These are phyloP conservation scores for Babylonia areolata DNA, from an alignment of 1,140 invertebrate genomes.

Conservation along the genomic window DNA sequence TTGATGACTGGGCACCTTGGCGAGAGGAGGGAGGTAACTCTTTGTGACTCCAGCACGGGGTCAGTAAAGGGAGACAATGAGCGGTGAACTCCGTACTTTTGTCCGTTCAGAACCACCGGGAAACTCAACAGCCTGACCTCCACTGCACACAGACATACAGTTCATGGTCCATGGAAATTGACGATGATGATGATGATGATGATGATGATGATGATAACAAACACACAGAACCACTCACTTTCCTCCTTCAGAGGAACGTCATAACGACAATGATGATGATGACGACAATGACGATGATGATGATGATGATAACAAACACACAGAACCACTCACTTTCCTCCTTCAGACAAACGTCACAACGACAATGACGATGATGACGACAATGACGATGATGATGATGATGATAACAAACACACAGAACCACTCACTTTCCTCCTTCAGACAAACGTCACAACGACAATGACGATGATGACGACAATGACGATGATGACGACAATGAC, in stretches of 20 bases:
- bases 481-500: constrained; percentile 45
- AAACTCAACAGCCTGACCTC: constrained; percentile 45
- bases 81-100: constrained; percentile 50
- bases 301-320: neutral
- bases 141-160: constrained; percentile 51
- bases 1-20: constrained; percentile 48
- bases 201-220: neutral
- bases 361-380: constrained; percentile 2
- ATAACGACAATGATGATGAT: constrained; percentile 9
- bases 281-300: constrained; percentile 11
- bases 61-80: constrained; percentile 39
- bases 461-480: constrained; percentile 41
- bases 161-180: too few species aligned
- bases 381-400: constrained; percentile 22
- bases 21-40: constrained; percentile 20
- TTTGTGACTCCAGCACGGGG: constrained; percentile 37
- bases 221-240: neutral
- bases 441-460: constrained; percentile 32
- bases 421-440: too few species aligned
- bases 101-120: constrained; percentile 56
- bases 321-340: constrained; percentile 44
- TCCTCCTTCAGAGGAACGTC: too few species aligned
- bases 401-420: too few species aligned
- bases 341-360: constrained; percentile 23
- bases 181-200: constrained; percentile 34